Conservation (phyloP, 2,113 vertebrate species). For the Cynopterus brachyotis region DNA sequence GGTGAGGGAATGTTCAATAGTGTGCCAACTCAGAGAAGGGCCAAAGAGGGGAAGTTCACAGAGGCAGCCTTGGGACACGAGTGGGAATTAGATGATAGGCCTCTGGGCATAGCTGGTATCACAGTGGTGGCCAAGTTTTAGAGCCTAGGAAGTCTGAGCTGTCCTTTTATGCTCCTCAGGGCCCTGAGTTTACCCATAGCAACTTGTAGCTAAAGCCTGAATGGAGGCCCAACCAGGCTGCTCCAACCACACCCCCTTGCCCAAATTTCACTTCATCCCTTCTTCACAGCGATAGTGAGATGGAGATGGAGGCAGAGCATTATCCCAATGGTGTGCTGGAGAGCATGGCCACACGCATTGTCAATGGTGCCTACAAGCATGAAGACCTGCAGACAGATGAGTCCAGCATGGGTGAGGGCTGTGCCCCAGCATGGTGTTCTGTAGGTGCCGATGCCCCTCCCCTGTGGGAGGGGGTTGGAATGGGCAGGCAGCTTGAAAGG, state of each 20-base stretch:
- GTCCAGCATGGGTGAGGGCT: slow-evolving; percentile 92
- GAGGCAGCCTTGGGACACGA: background rate
- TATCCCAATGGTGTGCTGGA: slow-evolving; percentile 96
- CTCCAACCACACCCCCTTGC: background rate
- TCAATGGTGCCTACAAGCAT: slow-evolving; percentile 98
- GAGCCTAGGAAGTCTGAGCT: background rate
- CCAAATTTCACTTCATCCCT: slow-evolving; percentile 21
- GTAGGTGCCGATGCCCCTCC: background rate
- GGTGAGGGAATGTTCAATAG: background rate
- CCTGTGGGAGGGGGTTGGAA: background rate
- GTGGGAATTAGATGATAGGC: background rate
- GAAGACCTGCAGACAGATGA: slow-evolving; percentile 96
- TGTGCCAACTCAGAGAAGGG: background rate
- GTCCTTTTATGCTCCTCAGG: background rate
- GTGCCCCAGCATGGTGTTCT: background rate
- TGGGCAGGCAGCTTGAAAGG: background rate
- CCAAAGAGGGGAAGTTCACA: background rate
- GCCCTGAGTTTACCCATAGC: background rate
- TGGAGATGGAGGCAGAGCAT: slow-evolving; percentile 98
- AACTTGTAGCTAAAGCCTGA: background rate
- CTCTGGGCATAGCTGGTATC: background rate
- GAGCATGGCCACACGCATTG: slow-evolving; percentile 91
- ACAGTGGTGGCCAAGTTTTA: background rate
- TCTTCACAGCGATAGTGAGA: slow-evolving; percentile 93
- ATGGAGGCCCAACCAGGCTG: background rate